These are phyloP conservation scores for Drosophila sp. DNA, from an alignment of 1,140 invertebrate genomes.

Conservation along the genomic window DNA sequence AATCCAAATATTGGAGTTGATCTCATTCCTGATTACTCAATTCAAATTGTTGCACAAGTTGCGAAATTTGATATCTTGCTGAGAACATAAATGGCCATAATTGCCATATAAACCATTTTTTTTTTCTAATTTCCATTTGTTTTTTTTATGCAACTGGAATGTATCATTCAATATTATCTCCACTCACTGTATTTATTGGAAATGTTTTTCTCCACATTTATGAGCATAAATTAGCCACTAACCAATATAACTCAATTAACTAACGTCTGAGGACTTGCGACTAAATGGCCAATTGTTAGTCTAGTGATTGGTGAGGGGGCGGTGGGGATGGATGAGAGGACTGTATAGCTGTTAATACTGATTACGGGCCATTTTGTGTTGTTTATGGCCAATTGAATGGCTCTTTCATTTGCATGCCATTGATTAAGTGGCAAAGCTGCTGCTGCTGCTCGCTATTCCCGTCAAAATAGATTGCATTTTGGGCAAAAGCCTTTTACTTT, in stretches of 20 bases:
- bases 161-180: background rate
- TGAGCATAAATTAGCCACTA: conserved; percentile 1
- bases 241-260: conserved; percentile 34
- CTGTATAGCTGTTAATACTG: conserved; percentile 43
- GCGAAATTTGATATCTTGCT: background rate
- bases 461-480: conserved; percentile 27
- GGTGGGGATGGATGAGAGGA: background rate
- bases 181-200: background rate
- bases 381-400: conserved; percentile 31
- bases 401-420: conserved; percentile 37
- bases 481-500: conserved; percentile 17
- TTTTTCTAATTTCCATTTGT: background rate
- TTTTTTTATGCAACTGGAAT: background rate
- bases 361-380: conserved; percentile 56
- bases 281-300: conserved; percentile 55
- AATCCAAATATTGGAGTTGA: no score
- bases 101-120: background rate
- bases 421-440: conserved; percentile 7
- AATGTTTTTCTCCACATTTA: conserved; percentile 27
- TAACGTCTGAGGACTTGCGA: conserved; percentile 20
- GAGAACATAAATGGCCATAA: background rate
- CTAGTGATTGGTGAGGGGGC: no score
- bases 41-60: background rate
- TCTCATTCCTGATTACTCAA: no score
- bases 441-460: background rate